Conservation (phyloP, 1,140 invertebrate genomes). For the Drosophila kohkoa region DNA sequence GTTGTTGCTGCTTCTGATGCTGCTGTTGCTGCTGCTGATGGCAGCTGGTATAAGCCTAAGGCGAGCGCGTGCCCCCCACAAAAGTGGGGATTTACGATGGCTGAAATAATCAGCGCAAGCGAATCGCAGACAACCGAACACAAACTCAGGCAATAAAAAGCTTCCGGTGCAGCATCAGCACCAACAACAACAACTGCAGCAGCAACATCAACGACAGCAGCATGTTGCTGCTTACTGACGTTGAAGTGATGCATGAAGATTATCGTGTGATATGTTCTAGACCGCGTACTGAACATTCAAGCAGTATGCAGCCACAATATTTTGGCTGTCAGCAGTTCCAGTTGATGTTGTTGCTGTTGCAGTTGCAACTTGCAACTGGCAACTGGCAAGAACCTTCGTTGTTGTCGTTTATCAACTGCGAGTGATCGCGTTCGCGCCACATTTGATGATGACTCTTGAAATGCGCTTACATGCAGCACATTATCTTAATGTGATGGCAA, state of each 20-base stretch:
- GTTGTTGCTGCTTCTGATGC: constrained; percentile 29
- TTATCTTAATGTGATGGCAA: constrained; percentile 83
- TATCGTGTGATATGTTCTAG: constrained; percentile 81
- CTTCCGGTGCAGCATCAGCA: constrained; percentile 68
- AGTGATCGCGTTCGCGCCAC: constrained; percentile 65
- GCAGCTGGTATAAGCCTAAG: constrained; percentile 50
- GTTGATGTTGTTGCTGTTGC: constrained; percentile 36
- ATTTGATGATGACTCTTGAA: constrained; percentile 71
- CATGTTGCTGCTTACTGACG: constrained; percentile 60
- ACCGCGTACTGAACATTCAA: constrained; percentile 40
- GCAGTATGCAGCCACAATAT: constrained; percentile 52
- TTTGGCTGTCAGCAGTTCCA: constrained; percentile 61
- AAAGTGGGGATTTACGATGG: constrained; percentile 74
- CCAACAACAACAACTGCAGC: constrained; percentile 12
- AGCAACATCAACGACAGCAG: constrained; percentile 27
- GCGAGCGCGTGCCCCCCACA: constrained; percentile 75
- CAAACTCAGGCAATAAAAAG: constrained; percentile 73
- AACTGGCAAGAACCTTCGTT: constrained; percentile 43
- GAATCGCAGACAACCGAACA: constrained; percentile 66
- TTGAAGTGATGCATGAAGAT: constrained; percentile 81
- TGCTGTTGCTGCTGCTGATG: constrained; percentile 29
- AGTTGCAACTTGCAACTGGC: constrained; percentile 19
- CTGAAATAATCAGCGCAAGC: constrained; percentile 75
- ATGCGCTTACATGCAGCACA: constrained; percentile 71
- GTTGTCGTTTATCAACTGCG: constrained; percentile 75